Base-by-base conservation (phyloP, 1,140 invertebrate genomes). In the Cryptotermes secundus region DNA sequence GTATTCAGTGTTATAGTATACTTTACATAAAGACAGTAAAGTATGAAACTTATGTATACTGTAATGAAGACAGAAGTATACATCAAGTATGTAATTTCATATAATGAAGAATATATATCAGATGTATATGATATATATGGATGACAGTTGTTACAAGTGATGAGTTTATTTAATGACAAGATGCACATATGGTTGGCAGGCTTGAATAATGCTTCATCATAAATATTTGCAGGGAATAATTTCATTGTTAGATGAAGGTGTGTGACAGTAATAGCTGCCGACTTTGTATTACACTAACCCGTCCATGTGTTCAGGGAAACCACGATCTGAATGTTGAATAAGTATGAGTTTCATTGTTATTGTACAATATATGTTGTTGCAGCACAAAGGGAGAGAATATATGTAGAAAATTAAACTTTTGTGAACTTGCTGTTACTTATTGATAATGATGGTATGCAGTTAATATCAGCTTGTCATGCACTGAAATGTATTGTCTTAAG, bases 291-390 rank as follows among this genome's bases (percentile, higher is more conserved):
- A 72, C 9, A 72, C 59, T 72, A 72, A 72, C 59, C 59, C 59
- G 59, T 72, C 59, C 59, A 72, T 72, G 59, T 72, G 59, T 72
- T 72, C 59, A 72, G 59, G 59, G 59, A 72, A 72, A 72, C 59
- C 7, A 31, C 31, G 59, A 72, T 72, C 59, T 72, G 59, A 72
- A n/a, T 72, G 31, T 72, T 72, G 59, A 72, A 72, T 72, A 72
- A 72, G 14, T 31, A 19, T 24, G 24, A 59, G 59, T 65, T 26
- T 65, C 12, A 65, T 65, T 65, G 26, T n/a, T 72, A 72, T 72
- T 72, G 59, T 72, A 72, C 31, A 31, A 4, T 72, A 10, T 72
- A 72, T 72, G 59, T 72, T 72, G 12, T 31, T 72, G 59, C 59
- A 72, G 59, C 59, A 72, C 59, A 72, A 31, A 72, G n/a, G 59